Evolutionary conservation across 2,888 invertebrate species (phyloP).

Genomic region (Rhamnusium bicolor): DNA sequence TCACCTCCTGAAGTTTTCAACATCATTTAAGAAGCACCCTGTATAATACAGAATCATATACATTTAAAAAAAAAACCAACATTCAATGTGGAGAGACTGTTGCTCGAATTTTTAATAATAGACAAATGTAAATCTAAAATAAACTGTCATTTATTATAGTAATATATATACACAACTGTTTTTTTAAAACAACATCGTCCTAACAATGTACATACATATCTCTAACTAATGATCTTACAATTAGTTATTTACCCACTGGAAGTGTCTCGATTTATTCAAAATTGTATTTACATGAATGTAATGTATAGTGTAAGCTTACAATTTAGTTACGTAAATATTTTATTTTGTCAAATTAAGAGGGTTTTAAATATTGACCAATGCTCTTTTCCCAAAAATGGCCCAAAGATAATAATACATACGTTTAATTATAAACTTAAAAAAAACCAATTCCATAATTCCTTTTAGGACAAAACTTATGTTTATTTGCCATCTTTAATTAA

Average conservation of each 20-base stretch:
- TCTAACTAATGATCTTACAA: conserved; percentile 39
- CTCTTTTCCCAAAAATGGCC: not conserved
- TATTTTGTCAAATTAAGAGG: not conserved
- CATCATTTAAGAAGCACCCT: too few relatives aligned
- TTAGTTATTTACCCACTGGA: conserved; percentile 53
- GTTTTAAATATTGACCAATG: not conserved
- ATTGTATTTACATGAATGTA: conserved; percentile 54
- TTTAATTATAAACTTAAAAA: too few relatives aligned
- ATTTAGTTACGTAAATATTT: not conserved
- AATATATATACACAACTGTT: conserved; percentile 47
- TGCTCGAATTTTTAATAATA: too few relatives aligned
- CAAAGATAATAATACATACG: not conserved
- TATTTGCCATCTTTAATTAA: not conserved
- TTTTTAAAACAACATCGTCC: conserved; percentile 33
- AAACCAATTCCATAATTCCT: not conserved
- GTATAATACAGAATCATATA: too few relatives aligned
- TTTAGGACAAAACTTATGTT: not conserved
- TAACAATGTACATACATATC: conserved; percentile 43
- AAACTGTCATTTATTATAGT: conserved; percentile 47
- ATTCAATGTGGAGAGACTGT: too few relatives aligned
- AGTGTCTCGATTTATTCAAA: conserved; percentile 56
- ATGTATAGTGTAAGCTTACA: conserved; percentile 11
- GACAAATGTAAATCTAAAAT: conserved; percentile 46
- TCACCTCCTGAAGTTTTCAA: too few relatives aligned
- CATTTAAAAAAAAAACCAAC: too few relatives aligned